phyloP scores from a whole-genome alignment of 2,888 invertebrate genomes.

The Eupithecia subfuscata region DNA sequence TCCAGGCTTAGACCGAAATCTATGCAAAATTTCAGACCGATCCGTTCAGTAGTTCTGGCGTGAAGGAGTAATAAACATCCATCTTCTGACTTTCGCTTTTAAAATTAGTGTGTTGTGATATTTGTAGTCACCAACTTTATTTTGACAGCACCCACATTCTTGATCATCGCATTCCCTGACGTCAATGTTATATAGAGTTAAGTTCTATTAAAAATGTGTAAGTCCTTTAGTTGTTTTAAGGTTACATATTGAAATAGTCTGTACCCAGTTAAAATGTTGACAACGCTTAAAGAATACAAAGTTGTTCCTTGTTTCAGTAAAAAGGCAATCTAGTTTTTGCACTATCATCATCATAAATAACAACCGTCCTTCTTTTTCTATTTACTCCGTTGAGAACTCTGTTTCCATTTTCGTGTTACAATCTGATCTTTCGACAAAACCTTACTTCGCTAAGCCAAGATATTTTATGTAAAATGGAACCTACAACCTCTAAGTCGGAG shows the following conservation, averaged over 20 bases:
- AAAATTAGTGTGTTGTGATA: too few relatives aligned
- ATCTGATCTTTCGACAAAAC: constrained; percentile 26
- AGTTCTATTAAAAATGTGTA: background rate
- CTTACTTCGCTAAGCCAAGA: constrained; percentile 17
- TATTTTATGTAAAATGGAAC: constrained; percentile 44
- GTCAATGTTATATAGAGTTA: background rate
- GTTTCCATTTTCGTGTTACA: constrained; percentile 31
- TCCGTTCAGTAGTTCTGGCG: too few relatives aligned
- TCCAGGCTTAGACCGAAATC: too few relatives aligned
- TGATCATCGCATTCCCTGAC: background rate
- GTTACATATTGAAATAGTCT: background rate
- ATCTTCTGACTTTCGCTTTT: too few relatives aligned
- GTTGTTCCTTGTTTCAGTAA: background rate
- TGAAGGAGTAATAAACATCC: too few relatives aligned
- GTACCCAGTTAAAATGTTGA: background rate
- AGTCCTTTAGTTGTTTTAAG: background rate
- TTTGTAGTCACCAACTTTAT: too few relatives aligned
- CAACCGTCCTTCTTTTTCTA: constrained; percentile 16
- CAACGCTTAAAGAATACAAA: background rate
- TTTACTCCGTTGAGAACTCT: constrained; percentile 20
- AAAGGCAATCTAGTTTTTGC: constrained; percentile 16
- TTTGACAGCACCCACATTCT: too few relatives aligned
- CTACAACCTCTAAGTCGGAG: constrained; percentile 43
- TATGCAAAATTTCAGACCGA: too few relatives aligned
- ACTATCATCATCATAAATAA: constrained; percentile 16